Percentiles rank a stretch among this genome's conserved stretches.
These are phyloP conservation scores for Notolabrus celidotus DNA, from an alignment of 2,797 vertebrate genomes.

Conservation along the genomic window DNA sequence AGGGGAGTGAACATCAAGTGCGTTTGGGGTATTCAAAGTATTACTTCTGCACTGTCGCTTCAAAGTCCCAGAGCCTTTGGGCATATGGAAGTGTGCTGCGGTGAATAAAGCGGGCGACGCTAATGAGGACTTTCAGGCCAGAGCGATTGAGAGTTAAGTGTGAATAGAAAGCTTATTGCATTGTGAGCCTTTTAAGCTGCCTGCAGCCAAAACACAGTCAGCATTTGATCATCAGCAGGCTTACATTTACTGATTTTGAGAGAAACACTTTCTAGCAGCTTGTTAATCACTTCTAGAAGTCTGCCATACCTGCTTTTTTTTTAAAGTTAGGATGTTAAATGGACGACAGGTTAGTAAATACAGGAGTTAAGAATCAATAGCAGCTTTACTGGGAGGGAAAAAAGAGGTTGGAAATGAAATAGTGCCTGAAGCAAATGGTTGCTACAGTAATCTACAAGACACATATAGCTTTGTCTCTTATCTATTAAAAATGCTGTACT, in stretches of 20 bases:
- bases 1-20: conserved; percentile 69
- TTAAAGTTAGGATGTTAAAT: conserved; percentile 30
- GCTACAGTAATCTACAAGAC: conserved; percentile 39
- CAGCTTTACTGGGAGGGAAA: conserved; percentile 21
- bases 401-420: conserved; percentile 29
- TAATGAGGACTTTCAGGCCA: conserved; percentile 69
- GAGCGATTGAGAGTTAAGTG: conserved; percentile 56
- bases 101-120: conserved; percentile 56
- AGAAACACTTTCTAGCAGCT: conserved; percentile 41
- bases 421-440: conserved; percentile 36
- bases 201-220: conserved; percentile 45
- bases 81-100: conserved; percentile 65
- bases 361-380: conserved; percentile 26
- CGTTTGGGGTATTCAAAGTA: conserved; percentile 67
- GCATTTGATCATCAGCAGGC: conserved; percentile 44
- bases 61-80: conserved; percentile 61
- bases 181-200: conserved; percentile 53
- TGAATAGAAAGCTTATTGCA: conserved; percentile 59
- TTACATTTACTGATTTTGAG: conserved; percentile 15
- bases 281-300: conserved; percentile 29
- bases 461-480: conserved; percentile 49
- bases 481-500: conserved; percentile 73
- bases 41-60: conserved; percentile 78
- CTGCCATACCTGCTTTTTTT: conserved; percentile 14
- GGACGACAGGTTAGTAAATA: conserved; percentile 15